phyloP scores from a whole-genome alignment of 2,797 vertebrate species.

The Gobionotothen gibberifrons region DNA sequence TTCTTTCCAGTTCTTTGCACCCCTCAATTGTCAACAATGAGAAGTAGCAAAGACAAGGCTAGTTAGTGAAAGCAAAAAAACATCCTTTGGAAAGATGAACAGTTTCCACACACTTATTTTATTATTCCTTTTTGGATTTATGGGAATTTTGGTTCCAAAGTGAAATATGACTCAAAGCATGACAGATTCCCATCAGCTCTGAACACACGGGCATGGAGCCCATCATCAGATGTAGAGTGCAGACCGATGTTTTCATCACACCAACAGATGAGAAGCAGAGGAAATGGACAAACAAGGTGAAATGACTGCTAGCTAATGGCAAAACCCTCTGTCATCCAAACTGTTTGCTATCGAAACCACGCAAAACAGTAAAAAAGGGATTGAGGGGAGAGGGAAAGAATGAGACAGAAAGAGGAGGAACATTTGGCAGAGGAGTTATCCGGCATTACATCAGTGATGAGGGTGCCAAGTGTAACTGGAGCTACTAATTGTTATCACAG shows the following conservation, averaged over 20 bases:
- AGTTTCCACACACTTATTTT: neutral
- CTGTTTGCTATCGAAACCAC: constrained; percentile 67
- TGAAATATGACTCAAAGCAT: constrained; percentile 37
- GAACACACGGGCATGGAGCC: constrained; percentile 39
- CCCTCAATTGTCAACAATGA: neutral
- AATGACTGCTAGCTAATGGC: constrained; percentile 57
- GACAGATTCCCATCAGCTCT: constrained; percentile 34
- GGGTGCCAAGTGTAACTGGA: constrained; percentile 61
- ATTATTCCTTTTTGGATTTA: neutral
- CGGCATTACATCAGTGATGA: constrained; percentile 72
- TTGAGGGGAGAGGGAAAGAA: constrained; percentile 12
- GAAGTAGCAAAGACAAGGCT: neutral
- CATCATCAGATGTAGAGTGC: constrained; percentile 22
- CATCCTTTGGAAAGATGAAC: neutral
- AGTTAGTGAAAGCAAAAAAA: neutral
- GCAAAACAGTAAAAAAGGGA: constrained; percentile 46
- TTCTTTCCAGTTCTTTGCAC: neutral
- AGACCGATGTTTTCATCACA: constrained; percentile 55
- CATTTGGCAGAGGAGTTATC: constrained; percentile 61
- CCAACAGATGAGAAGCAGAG: constrained; percentile 43
- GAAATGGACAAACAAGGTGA: constrained; percentile 72
- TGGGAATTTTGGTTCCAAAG: neutral
- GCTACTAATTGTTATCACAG: constrained; percentile 79
- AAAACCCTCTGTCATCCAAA: constrained; percentile 66
- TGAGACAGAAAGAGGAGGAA: constrained; percentile 47